Base-by-base conservation (phyloP, 1,140 invertebrate genomes). In the Tetramorium alpestre region DNA sequence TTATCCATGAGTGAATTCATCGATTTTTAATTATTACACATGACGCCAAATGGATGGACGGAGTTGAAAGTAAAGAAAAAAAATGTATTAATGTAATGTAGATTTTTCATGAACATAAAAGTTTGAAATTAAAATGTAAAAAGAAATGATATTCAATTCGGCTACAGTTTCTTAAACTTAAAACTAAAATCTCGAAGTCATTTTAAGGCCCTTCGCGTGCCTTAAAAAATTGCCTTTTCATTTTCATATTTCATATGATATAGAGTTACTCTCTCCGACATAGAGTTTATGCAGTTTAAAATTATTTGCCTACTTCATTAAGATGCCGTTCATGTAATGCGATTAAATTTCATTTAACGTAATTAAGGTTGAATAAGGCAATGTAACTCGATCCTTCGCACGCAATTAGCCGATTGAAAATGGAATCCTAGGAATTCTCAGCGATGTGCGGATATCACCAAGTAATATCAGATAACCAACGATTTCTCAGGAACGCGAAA, bases 351-450 rank as follows among this genome's bases (percentile, higher is more conserved):
- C 80, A 41, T 73, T 84, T 84, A 84, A 13, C 41, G 69, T 84
- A 84, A 84, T 84, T 28, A 75, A 84, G 64, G 44, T 70, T 41
- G 78, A 69, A 70, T 33, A 25, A 22, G 28, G 18, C 3, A n/a
- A n/a, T 73, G 69, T 84, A 84, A 84, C 41, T 33, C 41, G 69
- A 75, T 8, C 13, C 56, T 56, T 75, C n/a, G 69, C 69, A 49
- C 44, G 44, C 67, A 84, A 84, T 84, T 75, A 82, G 54, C 41
- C 54, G 80, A 84, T 84, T 84, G 80, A 84, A 73, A 84, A 60
- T 62, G 80, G 69, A 82, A 82, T 82, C 67, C 80, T 22, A 47
- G 80, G 54, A 73, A 82, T 82, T 28, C 41, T 38, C 54, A 54
- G n/a, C 80, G 70, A 82, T 56, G 49, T 44, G 16, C 49, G 64